Conservation (phyloP, 2,113 vertebrate species). For the Neodon shergylaensis region DNA sequence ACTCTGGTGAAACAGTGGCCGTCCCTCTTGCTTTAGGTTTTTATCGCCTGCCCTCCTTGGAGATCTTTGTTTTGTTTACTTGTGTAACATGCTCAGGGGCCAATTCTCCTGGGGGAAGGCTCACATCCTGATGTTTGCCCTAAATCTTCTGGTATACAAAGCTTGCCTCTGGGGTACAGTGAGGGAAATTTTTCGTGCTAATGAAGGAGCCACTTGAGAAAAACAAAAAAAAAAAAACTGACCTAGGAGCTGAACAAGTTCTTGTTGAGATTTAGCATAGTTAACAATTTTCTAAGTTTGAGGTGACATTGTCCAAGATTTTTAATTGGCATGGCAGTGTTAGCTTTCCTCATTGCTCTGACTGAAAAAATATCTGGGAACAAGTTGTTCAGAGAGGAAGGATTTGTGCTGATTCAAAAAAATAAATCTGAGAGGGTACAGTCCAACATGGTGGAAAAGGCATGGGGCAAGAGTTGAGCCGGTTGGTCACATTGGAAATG, state of each 20-base stretch:
- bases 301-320: neutral
- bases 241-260: constrained; percentile 7
- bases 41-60: neutral
- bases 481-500: neutral
- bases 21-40: constrained; percentile 1
- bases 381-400: neutral
- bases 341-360: neutral
- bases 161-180: neutral
- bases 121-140: constrained; percentile 16
- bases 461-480: neutral
- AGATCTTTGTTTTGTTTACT: constrained; percentile 37
- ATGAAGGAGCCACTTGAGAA: constrained; percentile 11
- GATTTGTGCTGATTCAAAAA: neutral
- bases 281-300: constrained; percentile 20
- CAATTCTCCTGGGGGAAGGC: constrained; percentile 2
- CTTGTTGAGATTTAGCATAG: neutral
- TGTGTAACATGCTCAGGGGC: neutral
- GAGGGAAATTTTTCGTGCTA: neutral
- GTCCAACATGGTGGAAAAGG: neutral
- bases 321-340: neutral
- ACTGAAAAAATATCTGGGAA: neutral
- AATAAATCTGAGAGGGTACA: neutral
- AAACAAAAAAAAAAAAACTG: neutral
- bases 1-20: neutral
- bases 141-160: neutral